A percentile compares a stretch with the other conserved stretches of the same genome.
These are phyloP conservation scores for Drosophila eohydei DNA, from an alignment of 2,888 invertebrate species.

Conservation along the genomic window DNA sequence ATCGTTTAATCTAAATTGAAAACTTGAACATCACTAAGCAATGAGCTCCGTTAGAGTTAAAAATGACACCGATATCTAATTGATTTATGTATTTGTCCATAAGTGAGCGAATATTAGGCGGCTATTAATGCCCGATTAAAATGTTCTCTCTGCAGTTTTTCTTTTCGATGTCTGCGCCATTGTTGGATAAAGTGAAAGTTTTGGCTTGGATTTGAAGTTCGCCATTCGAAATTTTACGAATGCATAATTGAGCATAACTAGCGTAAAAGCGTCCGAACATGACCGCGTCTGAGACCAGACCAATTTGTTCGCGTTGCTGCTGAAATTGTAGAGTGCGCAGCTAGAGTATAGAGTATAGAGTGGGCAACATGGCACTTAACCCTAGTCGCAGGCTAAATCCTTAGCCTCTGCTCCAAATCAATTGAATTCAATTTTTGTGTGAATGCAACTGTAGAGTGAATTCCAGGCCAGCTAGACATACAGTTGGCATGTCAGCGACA, in stretches of 20 bases:
- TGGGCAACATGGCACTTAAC: conserved; percentile 73
- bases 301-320: conserved; percentile 42
- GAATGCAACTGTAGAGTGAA: conserved; percentile 47
- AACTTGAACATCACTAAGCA: neutral
- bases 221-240: conserved; percentile 35
- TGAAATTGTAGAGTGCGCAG: conserved; percentile 41
- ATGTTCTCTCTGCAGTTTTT: neutral
- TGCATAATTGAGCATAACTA: conserved; percentile 63
- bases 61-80: neutral
- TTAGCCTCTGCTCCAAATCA: conserved; percentile 31
- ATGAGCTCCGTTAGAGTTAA: neutral
- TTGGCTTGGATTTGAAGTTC: conserved; percentile 30
- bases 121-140: neutral
- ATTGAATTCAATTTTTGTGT: conserved; percentile 28
- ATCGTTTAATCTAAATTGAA: neutral
- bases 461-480: conserved; percentile 62
- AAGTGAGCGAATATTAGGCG: neutral
- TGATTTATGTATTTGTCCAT: neutral
- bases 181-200: conserved; percentile 67
- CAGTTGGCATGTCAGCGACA: conserved; percentile 70
- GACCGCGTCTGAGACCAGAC: conserved; percentile 22
- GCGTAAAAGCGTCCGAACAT: conserved; percentile 19
- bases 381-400: conserved; percentile 38
- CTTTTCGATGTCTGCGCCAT: conserved; percentile 52
- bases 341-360: conserved; percentile 27